A percentile compares a stretch with the other conserved stretches of the same genome.
These are phyloP conservation scores for Drosophila fulvimacula DNA, from an alignment of 2,888 invertebrate genomes.

Conservation along the genomic window DNA sequence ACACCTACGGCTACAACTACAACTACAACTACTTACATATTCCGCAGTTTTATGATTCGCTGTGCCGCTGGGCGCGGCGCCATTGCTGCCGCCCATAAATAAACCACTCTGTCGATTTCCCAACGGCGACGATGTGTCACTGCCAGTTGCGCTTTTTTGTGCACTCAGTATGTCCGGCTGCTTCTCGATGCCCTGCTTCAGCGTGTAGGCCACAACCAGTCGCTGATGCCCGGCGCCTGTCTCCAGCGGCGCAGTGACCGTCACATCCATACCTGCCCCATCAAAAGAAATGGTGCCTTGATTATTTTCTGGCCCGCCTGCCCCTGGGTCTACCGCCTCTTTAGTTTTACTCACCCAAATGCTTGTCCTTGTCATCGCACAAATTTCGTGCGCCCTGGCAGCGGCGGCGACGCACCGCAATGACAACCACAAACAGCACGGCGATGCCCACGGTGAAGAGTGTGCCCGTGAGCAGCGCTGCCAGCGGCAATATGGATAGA, in stretches of 20 bases:
- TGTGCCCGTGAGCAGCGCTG: constrained; percentile 89
- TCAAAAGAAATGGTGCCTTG: background rate
- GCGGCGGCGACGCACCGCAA: constrained; percentile 88
- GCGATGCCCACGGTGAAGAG: constrained; percentile 88
- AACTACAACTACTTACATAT: constrained; percentile 79
- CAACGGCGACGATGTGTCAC: constrained; percentile 83
- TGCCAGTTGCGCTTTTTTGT: constrained; percentile 87
- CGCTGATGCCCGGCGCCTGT: constrained; percentile 93
- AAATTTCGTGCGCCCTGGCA: constrained; percentile 86
- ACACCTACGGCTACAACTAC: background rate
- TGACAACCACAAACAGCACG: constrained; percentile 87
- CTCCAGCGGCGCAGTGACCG: constrained; percentile 87
- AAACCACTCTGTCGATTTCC: constrained; percentile 84
- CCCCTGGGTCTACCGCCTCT: background rate
- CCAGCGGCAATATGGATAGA: constrained; percentile 90
- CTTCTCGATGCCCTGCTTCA: constrained; percentile 90
- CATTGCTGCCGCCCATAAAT: constrained; percentile 69
- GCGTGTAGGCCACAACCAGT: constrained; percentile 93
- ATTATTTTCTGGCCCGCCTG: background rate
- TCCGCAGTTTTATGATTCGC: constrained; percentile 77
- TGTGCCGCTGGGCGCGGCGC: constrained; percentile 66
- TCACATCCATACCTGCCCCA: constrained; percentile 84
- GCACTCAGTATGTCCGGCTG: constrained; percentile 93
- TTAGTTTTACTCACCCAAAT: constrained; percentile 81
- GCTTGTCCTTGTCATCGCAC: constrained; percentile 85